Evolutionary conservation across 2,888 invertebrate genomes (phyloP).

Genomic region (Ectropis crepuscularia): DNA sequence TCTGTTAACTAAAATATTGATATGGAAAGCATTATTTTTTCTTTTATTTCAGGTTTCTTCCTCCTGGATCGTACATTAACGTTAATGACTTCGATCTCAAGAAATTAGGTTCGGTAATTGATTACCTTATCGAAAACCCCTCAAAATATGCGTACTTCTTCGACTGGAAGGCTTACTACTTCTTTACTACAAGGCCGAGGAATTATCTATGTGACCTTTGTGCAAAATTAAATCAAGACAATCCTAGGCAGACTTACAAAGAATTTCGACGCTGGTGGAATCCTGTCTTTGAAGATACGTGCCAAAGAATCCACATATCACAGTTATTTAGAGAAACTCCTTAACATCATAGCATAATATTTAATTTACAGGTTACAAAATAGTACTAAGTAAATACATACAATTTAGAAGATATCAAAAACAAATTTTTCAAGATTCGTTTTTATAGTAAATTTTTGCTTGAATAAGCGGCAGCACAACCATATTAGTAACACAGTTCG

Average conservation of each 20-base stretch:
- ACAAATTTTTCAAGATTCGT: too few species aligned
- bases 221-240: slow-evolving; percentile 55
- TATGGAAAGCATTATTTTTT: background rate
- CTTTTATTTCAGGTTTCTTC: slow-evolving; percentile 63
- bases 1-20: too few species aligned
- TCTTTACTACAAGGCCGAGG: slow-evolving; percentile 55
- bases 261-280: slow-evolving; percentile 71
- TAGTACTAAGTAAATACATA: too few species aligned
- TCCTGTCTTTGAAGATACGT: slow-evolving; percentile 56
- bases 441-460: too few species aligned
- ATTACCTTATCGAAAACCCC: slow-evolving; percentile 65
- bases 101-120: slow-evolving; percentile 65
- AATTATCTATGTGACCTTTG: slow-evolving; percentile 67
- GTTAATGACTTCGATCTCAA: slow-evolving; percentile 60
- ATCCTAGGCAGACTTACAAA: slow-evolving; percentile 33
- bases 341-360: background rate
- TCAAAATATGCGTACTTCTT: slow-evolving; percentile 65
- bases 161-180: slow-evolving; percentile 74
- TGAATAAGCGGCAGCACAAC: too few species aligned
- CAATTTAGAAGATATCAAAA: too few species aligned
- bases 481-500: too few species aligned
- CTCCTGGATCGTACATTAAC: slow-evolving; percentile 72
- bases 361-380: too few species aligned
- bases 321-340: slow-evolving; percentile 46
- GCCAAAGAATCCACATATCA: slow-evolving; percentile 52